A percentile compares a stretch with the other conserved stretches of the same genome.
Evolutionary conservation across 1,140 invertebrate genomes (phyloP).

Genomic region (Mesaphorura yosii): DNA sequence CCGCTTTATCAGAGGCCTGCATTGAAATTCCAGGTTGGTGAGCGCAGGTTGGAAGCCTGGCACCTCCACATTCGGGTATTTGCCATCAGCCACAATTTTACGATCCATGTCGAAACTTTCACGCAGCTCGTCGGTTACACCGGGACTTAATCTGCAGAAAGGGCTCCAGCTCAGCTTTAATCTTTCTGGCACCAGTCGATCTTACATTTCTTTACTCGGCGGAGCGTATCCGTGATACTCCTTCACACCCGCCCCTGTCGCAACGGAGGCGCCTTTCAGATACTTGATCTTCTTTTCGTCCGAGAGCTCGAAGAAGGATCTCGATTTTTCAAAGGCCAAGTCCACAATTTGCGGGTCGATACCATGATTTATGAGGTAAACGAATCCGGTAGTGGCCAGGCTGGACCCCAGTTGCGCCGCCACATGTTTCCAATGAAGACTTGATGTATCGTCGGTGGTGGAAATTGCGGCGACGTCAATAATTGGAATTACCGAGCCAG

Average conservation of each 20-base stretch:
- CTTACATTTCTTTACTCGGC: constrained; percentile 2
- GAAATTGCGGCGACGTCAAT: no score
- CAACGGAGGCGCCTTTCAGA: not conserved
- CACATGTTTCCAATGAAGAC: not conserved
- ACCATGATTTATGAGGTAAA: constrained; percentile 12
- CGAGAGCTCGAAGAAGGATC: not conserved
- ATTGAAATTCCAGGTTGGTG: not conserved
- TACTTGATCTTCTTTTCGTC: not conserved
- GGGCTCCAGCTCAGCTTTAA: not conserved
- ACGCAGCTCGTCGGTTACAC: not conserved
- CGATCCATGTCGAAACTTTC: constrained; percentile 4
- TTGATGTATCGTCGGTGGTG: no score
- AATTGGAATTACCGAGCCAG: no score
- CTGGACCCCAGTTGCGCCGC: not conserved
- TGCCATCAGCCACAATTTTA: not conserved
- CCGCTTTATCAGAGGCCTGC: constrained; percentile 4
- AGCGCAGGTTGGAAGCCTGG: constrained; percentile 4
- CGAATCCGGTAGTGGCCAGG: constrained; percentile 5
- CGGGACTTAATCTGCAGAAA: not conserved
- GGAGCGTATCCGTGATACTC: not conserved
- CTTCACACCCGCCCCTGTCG: not conserved
- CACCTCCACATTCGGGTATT: not conserved
- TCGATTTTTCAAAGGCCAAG: not conserved
- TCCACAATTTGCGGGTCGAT: not conserved
- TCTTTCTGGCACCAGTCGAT: not conserved